phyloP scores from a whole-genome alignment of 64 coral and sea anemone species.

The Porites lutea region DNA sequence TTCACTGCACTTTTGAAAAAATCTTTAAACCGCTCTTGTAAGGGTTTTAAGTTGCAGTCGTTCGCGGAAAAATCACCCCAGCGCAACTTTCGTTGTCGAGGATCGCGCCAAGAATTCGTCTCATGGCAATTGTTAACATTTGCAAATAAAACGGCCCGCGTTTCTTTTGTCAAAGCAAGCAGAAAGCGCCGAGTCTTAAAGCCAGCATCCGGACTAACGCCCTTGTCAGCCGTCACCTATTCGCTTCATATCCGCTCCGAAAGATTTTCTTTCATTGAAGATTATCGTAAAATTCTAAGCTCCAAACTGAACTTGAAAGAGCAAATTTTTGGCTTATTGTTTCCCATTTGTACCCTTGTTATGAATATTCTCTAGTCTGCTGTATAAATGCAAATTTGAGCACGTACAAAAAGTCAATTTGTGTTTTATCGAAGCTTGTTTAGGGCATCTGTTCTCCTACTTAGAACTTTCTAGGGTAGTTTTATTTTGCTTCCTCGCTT shows the following conservation, averaged over 20 bases:
- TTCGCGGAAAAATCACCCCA: background rate
- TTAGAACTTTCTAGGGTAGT: background rate
- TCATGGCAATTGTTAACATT: background rate
- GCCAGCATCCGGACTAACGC: background rate
- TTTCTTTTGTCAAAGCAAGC: background rate
- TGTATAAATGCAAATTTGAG: slow-evolving; percentile 24
- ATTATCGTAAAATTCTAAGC: background rate
- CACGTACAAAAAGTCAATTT: slow-evolving; percentile 36
- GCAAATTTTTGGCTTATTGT: background rate
- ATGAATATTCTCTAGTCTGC: background rate
- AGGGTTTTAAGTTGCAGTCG: background rate
- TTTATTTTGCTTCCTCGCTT: background rate
- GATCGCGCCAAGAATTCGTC: background rate
- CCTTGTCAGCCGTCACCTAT: background rate
- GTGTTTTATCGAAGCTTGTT: background rate
- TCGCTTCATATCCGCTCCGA: slow-evolving; percentile 31
- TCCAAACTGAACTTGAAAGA: background rate
- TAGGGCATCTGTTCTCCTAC: slow-evolving; percentile 15
- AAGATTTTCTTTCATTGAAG: slow-evolving; percentile 14
- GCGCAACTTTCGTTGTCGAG: background rate
- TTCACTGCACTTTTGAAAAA: slow-evolving; percentile 23
- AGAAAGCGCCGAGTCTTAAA: background rate
- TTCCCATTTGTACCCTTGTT: background rate
- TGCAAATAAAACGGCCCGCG: slow-evolving; percentile 52
- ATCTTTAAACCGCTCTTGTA: background rate